A percentile compares a stretch with the other conserved stretches of the same genome.
These are phyloP conservation scores for Lutjanus erythropterus DNA, from an alignment of 2,113 vertebrate genomes.

Conservation along the genomic window DNA sequence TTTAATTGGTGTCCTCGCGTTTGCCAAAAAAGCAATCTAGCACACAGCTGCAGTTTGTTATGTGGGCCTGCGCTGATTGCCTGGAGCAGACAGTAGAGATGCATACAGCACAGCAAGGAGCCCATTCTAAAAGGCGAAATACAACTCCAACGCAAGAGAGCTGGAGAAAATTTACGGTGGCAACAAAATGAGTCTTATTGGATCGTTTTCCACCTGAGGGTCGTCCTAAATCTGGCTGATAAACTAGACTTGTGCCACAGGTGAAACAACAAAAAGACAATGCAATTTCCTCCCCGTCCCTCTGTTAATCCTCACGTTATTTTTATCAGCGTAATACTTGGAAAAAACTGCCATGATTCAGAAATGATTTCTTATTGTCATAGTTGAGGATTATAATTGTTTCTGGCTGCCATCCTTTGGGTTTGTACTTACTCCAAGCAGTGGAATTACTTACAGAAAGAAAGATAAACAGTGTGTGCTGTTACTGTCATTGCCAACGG, in stretches of 20 bases:
- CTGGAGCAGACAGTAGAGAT: conserved; percentile 32
- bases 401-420: neutral
- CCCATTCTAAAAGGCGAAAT: conserved; percentile 28
- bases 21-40: conserved; percentile 47
- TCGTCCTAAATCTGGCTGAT: conserved; percentile 16
- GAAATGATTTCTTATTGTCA: neutral
- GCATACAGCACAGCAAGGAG: conserved; percentile 21
- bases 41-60: conserved; percentile 52
- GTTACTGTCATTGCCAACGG: neutral
- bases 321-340: neutral
- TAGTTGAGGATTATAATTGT: neutral
- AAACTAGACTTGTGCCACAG: neutral
- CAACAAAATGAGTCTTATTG: neutral
- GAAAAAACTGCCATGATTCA: neutral
- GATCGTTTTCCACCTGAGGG: conserved; percentile 20
- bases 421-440: neutral
- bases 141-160: conserved; percentile 10
- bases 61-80: conserved; percentile 17
- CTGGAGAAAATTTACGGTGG: neutral
- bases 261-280: neutral
- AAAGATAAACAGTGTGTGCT: conserved; percentile 22
- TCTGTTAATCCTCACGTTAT: neutral
- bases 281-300: neutral
- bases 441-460: neutral
- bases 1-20: conserved; percentile 48